Evolutionary conservation across 2,113 vertebrate species (phyloP), one percentile per base, ranked within the genome.

Genomic region (Arvicanthis niloticus): DNA sequence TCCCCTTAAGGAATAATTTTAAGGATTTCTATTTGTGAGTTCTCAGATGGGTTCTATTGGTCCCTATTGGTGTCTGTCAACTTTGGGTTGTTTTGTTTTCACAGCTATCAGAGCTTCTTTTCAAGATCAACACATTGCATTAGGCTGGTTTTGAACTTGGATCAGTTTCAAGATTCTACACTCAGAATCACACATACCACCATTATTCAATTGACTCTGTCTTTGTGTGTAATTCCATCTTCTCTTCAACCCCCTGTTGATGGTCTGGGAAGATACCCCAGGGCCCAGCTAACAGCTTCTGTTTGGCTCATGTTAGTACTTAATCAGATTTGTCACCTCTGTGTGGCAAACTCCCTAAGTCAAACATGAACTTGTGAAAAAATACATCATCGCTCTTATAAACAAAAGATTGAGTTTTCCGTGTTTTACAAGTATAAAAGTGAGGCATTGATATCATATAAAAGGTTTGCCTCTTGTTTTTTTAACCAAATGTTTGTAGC

Each of bases 291-390:
- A 78, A 81, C 1, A 85, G 65, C 3, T 42, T 88, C 40, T n/a
- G 15, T 37, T 42, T 80, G 68, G 13, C 1, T 40, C 45, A 21
- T 3, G 15, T 5, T 53, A 34, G 11, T 19, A 80, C 1, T 95
- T 93, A 67, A 67, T 82, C 58, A 34, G 31, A 48, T 34, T 19
- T 40, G 2, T 7, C 15, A 80, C 9, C 48, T 5, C 19, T 42
- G 13, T 77, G 37, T 26, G 45, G n/a, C 85, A 73, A 26, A 17
- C 58, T 60, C 22, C 51, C 68, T 51, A 73, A 51, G 40, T 85
- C 92, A 93, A 67, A 53, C 45, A 81, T 51, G 58, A 93, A 92
- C 11, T 31, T 90, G 58, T 85, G 75, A 58, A 15, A 86, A 93
- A 89, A 78, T 0, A 75, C 24, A 8, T 42, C 31, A 65, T 76